These are phyloP conservation scores for Notarius lentiginosus DNA, from an alignment of 2,113 vertebrate genomes.

Conservation along the genomic window DNA sequence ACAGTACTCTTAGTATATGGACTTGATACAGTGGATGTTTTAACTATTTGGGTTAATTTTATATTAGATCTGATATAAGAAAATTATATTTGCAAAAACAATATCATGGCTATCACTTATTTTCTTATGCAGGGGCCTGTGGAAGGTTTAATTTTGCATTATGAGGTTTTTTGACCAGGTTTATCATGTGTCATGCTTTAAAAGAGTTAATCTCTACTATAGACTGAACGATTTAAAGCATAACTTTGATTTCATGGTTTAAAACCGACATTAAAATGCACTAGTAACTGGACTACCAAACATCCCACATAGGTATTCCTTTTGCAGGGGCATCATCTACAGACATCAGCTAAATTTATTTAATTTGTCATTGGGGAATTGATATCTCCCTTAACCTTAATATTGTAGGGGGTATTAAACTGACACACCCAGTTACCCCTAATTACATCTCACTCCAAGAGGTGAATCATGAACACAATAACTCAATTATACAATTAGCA, in stretches of 20 bases:
- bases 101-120: not conserved
- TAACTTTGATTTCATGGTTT: not conserved
- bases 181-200: not conserved
- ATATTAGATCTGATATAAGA: conserved; percentile 35
- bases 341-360: conserved; percentile 25
- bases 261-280: not conserved
- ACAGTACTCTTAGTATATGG: not conserved
- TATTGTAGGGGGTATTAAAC: conserved; percentile 23
- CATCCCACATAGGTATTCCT: not conserved
- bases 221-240: not conserved
- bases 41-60: conserved; percentile 34
- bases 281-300: not conserved
- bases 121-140: not conserved
- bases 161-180: not conserved
- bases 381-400: conserved; percentile 39
- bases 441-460: conserved; percentile 56
- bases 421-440: conserved; percentile 48
- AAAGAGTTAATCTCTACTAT: not conserved
- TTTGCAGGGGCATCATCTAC: not conserved
- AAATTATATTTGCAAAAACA: not conserved
- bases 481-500: conserved; percentile 61
- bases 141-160: not conserved
- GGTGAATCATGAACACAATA: conserved; percentile 58
- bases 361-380: conserved; percentile 33
- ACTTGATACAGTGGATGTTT: not conserved